phyloP scores from a whole-genome alignment of 2,888 invertebrate genomes.

The Tanaodytes sp. region DNA sequence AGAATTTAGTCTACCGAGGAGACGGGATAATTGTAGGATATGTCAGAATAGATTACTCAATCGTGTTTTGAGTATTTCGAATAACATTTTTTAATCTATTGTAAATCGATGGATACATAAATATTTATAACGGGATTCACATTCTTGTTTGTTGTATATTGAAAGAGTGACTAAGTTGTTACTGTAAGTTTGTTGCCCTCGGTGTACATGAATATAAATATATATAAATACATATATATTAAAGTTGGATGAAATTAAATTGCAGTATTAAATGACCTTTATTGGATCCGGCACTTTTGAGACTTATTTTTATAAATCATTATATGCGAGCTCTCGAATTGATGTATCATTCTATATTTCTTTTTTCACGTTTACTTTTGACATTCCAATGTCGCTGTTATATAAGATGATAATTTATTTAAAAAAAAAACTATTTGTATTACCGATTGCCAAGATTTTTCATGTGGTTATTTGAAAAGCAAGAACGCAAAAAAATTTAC shows the following conservation, averaged over 20 bases:
- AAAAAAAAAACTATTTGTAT: constrained; percentile 15
- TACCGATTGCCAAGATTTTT: not conserved
- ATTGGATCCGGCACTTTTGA: constrained; percentile 29
- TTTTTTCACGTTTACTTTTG: constrained; percentile 21
- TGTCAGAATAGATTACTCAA: too few species aligned
- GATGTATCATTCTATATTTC: constrained; percentile 1
- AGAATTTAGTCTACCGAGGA: too few species aligned
- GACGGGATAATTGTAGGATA: too few species aligned
- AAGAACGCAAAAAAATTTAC: constrained; percentile 3
- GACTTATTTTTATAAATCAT: constrained; percentile 33
- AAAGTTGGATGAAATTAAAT: constrained; percentile 14
- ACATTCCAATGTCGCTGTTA: constrained; percentile 40
- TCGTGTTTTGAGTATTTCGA: too few species aligned
- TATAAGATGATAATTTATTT: constrained; percentile 47
- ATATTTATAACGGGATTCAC: too few species aligned
- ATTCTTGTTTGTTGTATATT: too few species aligned
- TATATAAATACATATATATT: too few species aligned
- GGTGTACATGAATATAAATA: constrained; percentile 5
- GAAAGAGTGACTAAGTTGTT: too few species aligned
- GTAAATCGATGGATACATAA: too few species aligned
- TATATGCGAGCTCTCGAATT: constrained; percentile 3
- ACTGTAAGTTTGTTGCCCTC: not conserved
- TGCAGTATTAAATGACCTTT: constrained; percentile 34
- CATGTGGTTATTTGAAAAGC: too few species aligned
- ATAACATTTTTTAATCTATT: too few species aligned